Evolutionary conservation across 1,140 invertebrate species (phyloP).

Genomic region (Propsilocerus akamusi): DNA sequence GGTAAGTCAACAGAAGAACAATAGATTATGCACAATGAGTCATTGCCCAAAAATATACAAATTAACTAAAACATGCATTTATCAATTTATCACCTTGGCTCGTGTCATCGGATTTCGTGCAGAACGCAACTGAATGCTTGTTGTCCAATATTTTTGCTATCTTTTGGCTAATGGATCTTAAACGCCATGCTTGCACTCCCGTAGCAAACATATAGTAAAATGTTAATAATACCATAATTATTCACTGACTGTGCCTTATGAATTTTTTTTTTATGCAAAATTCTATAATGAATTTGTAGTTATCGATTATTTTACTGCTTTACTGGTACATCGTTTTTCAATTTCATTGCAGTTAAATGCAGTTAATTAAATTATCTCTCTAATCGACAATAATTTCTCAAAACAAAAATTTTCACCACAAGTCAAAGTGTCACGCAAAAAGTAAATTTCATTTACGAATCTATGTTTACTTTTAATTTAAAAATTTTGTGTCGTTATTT

Average conservation of each 20-base stretch:
- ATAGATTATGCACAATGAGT: constrained; percentile 3
- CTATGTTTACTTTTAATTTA: too few species aligned
- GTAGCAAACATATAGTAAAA: constrained; percentile 47
- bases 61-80: not conserved
- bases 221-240: constrained; percentile 33
- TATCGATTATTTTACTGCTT: too few species aligned
- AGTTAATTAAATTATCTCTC: too few species aligned
- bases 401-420: too few species aligned
- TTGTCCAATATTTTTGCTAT: constrained; percentile 25
- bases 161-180: constrained; percentile 28
- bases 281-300: not conserved
- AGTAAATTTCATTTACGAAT: too few species aligned
- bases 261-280: constrained; percentile 3
- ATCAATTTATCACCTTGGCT: constrained; percentile 14
- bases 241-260: too few species aligned
- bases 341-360: too few species aligned
- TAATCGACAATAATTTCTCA: too few species aligned
- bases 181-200: constrained; percentile 40
- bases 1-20: not conserved
- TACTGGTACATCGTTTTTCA: too few species aligned
- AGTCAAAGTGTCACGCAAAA: too few species aligned
- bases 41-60: not conserved
- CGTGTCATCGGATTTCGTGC: constrained; percentile 22
- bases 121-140: constrained; percentile 19
- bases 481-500: too few species aligned